phyloP scores from a whole-genome alignment of 2,797 vertebrate genomes.

The Neosalanx taihuensis region DNA sequence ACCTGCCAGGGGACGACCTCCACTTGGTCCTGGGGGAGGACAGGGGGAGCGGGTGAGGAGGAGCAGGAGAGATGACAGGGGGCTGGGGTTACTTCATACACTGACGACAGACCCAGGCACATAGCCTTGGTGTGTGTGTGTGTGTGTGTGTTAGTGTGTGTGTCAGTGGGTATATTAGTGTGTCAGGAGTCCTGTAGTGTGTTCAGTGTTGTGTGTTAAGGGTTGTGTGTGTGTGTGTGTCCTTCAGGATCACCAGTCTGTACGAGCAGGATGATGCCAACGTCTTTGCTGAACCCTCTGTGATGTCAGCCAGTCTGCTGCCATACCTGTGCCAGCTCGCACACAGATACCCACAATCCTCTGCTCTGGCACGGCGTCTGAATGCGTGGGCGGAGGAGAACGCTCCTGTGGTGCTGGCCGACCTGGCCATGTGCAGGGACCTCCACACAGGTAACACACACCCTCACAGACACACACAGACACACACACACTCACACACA shows the following conservation, averaged over 20 bases:
- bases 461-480: too few relatives aligned
- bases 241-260: constrained; percentile 71
- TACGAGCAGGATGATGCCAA: constrained; percentile 88
- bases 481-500: too few relatives aligned
- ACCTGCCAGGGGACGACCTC: constrained; percentile 74
- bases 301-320: constrained; percentile 73
- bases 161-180: too few relatives aligned
- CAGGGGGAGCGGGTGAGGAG: constrained; percentile 66
- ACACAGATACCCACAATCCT: constrained; percentile 53
- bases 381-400: constrained; percentile 67
- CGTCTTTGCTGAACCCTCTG: constrained; percentile 79
- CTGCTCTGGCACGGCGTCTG: constrained; percentile 47
- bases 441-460: constrained; percentile 70
- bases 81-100: neutral
- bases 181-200: too few relatives aligned
- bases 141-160: too few relatives aligned
- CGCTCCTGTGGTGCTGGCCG: constrained; percentile 45
- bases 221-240: constrained; percentile 12
- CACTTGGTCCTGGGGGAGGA: constrained; percentile 60
- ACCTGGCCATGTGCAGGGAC: constrained; percentile 63
- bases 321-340: constrained; percentile 76
- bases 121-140: too few relatives aligned
- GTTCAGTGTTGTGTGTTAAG: too few relatives aligned
- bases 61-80: too few relatives aligned
- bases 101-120: neutral